Base-by-base conservation (phyloP, 2,888 invertebrate genomes). In the Apodemia mormo region DNA sequence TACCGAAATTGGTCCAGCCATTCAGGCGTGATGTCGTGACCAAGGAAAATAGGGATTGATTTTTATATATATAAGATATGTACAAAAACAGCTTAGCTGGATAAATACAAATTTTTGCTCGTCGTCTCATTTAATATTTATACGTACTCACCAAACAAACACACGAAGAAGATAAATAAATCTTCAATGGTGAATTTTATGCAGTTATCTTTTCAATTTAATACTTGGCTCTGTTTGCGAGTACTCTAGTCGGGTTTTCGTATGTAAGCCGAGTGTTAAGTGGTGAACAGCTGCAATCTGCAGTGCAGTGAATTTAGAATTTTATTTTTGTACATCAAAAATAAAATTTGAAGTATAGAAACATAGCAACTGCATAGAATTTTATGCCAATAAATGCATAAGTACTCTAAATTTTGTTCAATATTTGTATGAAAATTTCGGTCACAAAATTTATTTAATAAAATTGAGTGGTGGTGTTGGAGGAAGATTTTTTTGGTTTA, bases 151-250 rank as follows among this genome's bases (percentile, higher is more conserved):
- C 14, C 1, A 14, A 49, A 14, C 49, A 49, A 49, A 49, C 49
- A 49, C 14, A 49, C 49, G 5, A 1, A 49, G 14, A 49, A 49
- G 12, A 49, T 49, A 49, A 49, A 49, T 49, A 49, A 49, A 49
- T 14, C 49, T 49, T 12, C 4, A 14, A 37, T 52, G 64, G 64
- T 14, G 49, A 49, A 65, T 68, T 65, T 64, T 65, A 68, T 68
- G 58, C 68, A 69, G 65, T 54, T 69, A 65, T 69, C 68, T 69
- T 65, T 65, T 69, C 65, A 69, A 65, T 69, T 69, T 65, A 65
- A 69, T 69, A 69, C 65, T 65, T 43, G 65, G 65, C 52, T 29
- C 65, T 65, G 68, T 65, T 61, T 12, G 33, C 61, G 12, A 61
- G 30, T 30, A 61, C 61, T 45, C 45, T 10, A 56, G 58, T 29